Conservation (phyloP, 2,888 invertebrate genomes). For the Phengaris arion region DNA sequence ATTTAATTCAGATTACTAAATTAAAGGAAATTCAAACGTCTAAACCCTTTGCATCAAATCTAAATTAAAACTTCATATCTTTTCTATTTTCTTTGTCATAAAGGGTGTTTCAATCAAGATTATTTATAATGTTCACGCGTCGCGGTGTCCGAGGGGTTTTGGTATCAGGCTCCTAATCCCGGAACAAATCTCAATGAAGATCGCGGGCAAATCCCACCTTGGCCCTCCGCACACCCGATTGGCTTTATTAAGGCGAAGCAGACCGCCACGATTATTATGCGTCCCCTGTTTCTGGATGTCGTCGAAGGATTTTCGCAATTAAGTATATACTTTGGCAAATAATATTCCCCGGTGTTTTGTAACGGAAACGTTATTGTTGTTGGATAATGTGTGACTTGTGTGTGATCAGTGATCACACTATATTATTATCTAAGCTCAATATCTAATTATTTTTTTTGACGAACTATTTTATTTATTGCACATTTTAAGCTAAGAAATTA, state of each 20-base stretch:
- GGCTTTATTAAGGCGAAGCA: constrained; percentile 80
- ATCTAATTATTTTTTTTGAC: no score
- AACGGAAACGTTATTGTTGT: constrained; percentile 2
- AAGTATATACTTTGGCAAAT: constrained; percentile 59
- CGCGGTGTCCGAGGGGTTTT: constrained; percentile 47
- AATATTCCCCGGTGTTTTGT: constrained; percentile 29
- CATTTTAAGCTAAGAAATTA: no score
- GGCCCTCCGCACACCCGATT: constrained; percentile 58
- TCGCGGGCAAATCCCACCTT: constrained; percentile 67
- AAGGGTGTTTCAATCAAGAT: constrained; percentile 29
- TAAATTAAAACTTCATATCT: background rate
- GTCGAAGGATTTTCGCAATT: constrained; percentile 71
- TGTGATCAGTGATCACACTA: background rate
- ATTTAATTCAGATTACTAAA: background rate
- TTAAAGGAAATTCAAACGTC: background rate
- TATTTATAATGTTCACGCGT: constrained; percentile 30
- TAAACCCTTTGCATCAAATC: background rate
- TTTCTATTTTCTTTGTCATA: constrained; percentile 3
- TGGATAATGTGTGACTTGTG: constrained; percentile 19
- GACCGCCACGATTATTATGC: constrained; percentile 80
- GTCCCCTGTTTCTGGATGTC: constrained; percentile 77
- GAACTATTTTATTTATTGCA: no score
- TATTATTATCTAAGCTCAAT: no score
- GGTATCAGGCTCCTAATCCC: constrained; percentile 75
- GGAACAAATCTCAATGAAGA: constrained; percentile 80